Conservation (phyloP, 2,797 vertebrate species). For the Etheostoma perlongum region DNA sequence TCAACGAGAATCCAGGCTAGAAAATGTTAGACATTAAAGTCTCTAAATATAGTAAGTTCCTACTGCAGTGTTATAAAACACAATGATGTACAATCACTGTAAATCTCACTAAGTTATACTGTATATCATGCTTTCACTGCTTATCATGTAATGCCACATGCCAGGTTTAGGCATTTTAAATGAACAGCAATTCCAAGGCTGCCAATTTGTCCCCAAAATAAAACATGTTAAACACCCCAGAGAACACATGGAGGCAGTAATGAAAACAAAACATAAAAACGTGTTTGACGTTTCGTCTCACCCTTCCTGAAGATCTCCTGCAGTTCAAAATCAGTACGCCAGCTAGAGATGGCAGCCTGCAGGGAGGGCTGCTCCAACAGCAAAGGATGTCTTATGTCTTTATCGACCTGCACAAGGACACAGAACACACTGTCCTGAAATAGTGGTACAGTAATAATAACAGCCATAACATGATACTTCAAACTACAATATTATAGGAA, state of each 20-base stretch:
- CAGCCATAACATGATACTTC: not conserved
- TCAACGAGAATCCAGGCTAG: not conserved
- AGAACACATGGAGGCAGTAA: not conserved
- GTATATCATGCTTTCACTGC: not conserved
- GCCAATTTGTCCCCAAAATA: not conserved
- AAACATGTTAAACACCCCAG: not conserved
- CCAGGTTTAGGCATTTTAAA: slow-evolving; percentile 10
- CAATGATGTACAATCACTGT: not conserved
- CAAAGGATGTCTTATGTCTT: slow-evolving; percentile 90
- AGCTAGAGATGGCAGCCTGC: slow-evolving; percentile 90
- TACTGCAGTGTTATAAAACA: not conserved
- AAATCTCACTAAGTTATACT: not conserved
- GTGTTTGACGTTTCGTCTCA: slow-evolving; percentile 67
- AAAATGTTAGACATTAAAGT: not conserved
- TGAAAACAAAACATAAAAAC: slow-evolving; percentile 8
- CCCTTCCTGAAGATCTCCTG: slow-evolving; percentile 98
- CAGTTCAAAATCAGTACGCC: slow-evolving; percentile 93
- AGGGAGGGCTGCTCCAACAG: slow-evolving; percentile 91
- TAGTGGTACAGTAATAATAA: not conserved
- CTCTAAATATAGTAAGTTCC: not conserved
- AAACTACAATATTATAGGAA: not conserved
- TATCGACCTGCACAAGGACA: slow-evolving; percentile 88
- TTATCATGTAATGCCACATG: not conserved
- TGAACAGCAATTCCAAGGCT: not conserved
- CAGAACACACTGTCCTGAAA: slow-evolving; percentile 38